Evolutionary conservation across 2,888 invertebrate species (phyloP).

Genomic region (Drosophila pullipes): DNA sequence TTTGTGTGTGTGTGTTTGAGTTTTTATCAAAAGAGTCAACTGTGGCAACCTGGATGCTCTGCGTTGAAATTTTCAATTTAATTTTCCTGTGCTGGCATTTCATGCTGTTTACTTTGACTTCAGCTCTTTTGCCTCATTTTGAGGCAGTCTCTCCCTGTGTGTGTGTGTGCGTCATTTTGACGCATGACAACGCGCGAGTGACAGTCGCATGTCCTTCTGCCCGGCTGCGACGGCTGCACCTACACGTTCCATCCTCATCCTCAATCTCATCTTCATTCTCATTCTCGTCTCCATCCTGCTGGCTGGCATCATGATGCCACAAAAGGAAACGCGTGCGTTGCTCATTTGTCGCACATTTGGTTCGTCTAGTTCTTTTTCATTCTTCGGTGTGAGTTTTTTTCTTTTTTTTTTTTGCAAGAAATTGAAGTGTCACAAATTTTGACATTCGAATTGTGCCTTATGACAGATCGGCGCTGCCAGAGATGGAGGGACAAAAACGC

Average conservation of each 20-base stretch:
- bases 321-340: constrained; percentile 60
- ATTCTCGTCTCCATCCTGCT: constrained; percentile 28
- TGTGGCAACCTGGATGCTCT: constrained; percentile 73
- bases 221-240: constrained; percentile 62
- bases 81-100: constrained; percentile 75
- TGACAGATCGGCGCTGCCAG: constrained; percentile 73
- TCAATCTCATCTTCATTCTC: neutral
- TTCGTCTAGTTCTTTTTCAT: constrained; percentile 33
- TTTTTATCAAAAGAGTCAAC: constrained; percentile 78
- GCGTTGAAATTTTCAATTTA: constrained; percentile 81
- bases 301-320: constrained; percentile 18
- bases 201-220: constrained; percentile 69
- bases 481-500: constrained; percentile 44
- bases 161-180: constrained; percentile 57
- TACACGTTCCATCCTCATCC: constrained; percentile 49
- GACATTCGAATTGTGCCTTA: constrained; percentile 84
- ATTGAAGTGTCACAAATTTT: constrained; percentile 85
- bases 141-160: constrained; percentile 19
- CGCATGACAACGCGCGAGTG: constrained; percentile 74
- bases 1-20: constrained; percentile 34
- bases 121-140: constrained; percentile 43
- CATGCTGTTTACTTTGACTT: constrained; percentile 78
- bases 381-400: constrained; percentile 14
- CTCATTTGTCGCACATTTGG: constrained; percentile 73
- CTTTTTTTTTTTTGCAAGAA: constrained; percentile 64